Evolutionary conservation across 2,797 vertebrate species (phyloP).

Genomic region (Ptychobarbus kaznakovi): DNA sequence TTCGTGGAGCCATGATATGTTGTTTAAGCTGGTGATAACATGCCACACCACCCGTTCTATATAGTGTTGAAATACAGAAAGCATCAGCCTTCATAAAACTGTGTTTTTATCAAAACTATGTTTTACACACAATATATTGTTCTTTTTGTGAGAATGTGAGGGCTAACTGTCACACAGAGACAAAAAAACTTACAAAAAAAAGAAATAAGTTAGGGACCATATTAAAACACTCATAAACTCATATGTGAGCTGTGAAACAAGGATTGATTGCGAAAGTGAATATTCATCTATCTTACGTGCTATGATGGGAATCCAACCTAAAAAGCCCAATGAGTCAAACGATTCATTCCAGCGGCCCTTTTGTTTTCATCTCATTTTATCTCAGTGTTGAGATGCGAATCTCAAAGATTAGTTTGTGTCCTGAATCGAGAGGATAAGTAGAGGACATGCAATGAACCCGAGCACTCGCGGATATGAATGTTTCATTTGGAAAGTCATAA

Average conservation of each 20-base stretch:
- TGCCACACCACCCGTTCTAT: background rate
- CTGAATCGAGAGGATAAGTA: conserved; percentile 5
- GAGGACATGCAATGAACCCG: background rate
- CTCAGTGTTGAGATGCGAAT: background rate
- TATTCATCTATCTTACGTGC: background rate
- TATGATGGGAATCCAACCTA: background rate
- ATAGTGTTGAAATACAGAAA: background rate
- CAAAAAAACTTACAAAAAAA: too few relatives aligned
- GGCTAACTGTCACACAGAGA: background rate
- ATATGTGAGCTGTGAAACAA: background rate
- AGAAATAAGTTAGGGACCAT: too few relatives aligned
- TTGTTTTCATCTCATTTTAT: conserved; percentile 4
- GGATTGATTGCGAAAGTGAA: background rate
- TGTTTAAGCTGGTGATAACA: background rate
- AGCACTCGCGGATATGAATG: conserved; percentile 35
- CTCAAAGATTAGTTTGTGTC: conserved; percentile 10
- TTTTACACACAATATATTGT: background rate
- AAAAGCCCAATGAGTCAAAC: background rate
- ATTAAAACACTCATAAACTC: background rate
- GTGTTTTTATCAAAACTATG: background rate
- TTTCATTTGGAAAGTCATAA: conserved; percentile 63
- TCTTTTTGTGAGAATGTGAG: background rate
- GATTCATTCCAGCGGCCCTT: background rate
- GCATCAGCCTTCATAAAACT: background rate
- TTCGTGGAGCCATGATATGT: background rate